Percentiles rank a stretch among this genome's conserved stretches.
Evolutionary conservation across 1,140 invertebrate genomes (phyloP).

Genomic region (honey bee (Apis mellifera)): DNA sequence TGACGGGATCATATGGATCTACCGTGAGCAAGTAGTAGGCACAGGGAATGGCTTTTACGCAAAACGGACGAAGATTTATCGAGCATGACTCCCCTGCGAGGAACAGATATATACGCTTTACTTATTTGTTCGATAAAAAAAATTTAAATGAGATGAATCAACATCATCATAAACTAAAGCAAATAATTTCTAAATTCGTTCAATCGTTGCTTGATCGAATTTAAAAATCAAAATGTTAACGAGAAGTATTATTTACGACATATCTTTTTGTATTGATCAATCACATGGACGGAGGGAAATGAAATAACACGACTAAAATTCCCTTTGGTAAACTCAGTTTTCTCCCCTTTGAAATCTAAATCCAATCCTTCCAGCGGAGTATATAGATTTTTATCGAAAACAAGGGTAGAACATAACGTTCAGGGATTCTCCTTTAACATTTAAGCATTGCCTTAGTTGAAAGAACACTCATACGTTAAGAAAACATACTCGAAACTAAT

Average conservation of each 20-base stretch:
- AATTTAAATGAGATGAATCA: not conserved
- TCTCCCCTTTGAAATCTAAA: conserved; percentile 18
- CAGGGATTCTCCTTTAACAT: not conserved
- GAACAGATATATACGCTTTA: not conserved
- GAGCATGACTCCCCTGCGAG: not conserved
- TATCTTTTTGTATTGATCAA: not conserved
- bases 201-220: not conserved
- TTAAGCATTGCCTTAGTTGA: conserved; percentile 16
- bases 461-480: conserved; percentile 74
- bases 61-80: conserved; percentile 16
- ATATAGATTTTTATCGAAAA: conserved; percentile 43
- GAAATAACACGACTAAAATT: not conserved
- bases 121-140: not conserved
- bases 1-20: conserved; percentile 37
- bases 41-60: not conserved
- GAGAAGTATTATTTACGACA: not conserved
- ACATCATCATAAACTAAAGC: not conserved
- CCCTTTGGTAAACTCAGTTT: not conserved
- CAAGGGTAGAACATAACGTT: conserved; percentile 39
- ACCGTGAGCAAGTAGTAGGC: not conserved
- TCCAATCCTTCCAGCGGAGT: conserved; percentile 6
- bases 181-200: not conserved
- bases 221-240: not conserved
- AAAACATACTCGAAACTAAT: conserved; percentile 78
- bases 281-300: not conserved